These are phyloP conservation scores for Lineus longissimus DNA, from an alignment of 1,140 invertebrate species.

Conservation along the genomic window DNA sequence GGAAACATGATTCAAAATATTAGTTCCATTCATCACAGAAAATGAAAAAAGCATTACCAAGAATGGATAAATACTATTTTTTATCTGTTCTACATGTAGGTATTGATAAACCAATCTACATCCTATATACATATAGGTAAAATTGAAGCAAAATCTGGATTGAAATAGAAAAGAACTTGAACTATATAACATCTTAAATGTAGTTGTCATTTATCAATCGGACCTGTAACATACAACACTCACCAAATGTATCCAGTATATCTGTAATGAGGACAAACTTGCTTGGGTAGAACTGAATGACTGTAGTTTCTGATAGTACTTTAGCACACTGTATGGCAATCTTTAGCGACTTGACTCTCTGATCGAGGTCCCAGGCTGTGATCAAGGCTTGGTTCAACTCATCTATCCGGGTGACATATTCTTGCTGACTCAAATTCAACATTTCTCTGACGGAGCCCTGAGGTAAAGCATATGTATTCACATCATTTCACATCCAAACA, in stretches of 20 bases:
- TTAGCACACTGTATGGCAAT: conserved; percentile 96
- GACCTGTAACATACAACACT: no score
- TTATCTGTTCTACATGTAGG: no score
- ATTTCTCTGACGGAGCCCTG: conserved; percentile 79
- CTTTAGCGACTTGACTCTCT: conserved; percentile 92
- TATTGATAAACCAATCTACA: no score
- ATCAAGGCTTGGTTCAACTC: conserved; percentile 85
- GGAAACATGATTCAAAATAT: no score
- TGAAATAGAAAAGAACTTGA: no score
- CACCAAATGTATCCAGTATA: conserved; percentile 91
- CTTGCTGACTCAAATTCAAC: conserved; percentile 80
- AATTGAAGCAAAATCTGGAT: no score
- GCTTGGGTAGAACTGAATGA: conserved; percentile 92
- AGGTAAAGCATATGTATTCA: no score
- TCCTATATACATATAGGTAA: no score
- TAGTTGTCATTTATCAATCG: no score
- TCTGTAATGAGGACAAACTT: conserved; percentile 96
- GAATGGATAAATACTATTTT: no score
- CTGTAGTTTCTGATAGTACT: conserved; percentile 79
- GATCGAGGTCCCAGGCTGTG: conserved; percentile 85
- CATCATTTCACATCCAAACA: neutral
- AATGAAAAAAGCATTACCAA: neutral
- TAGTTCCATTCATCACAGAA: no score
- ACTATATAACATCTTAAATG: no score
- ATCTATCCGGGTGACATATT: conserved; percentile 83